These are phyloP conservation scores for Synanthedon formicaeformis DNA, from an alignment of 2,888 invertebrate genomes.

Conservation along the genomic window DNA sequence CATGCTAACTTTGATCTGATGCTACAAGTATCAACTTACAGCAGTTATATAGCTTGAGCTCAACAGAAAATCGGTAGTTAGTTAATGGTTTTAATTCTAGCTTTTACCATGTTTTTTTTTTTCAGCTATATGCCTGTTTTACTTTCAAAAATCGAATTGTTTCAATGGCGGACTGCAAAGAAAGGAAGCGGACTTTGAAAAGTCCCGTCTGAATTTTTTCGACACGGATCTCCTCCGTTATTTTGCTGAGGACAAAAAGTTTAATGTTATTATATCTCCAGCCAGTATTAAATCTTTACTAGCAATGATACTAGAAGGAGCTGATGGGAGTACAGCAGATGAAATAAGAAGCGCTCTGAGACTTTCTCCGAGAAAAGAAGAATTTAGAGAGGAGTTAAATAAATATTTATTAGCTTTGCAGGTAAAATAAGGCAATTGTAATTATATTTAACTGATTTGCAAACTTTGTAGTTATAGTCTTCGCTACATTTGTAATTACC, in stretches of 20 bases:
- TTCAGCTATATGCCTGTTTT: conserved; percentile 25
- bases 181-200: conserved; percentile 7
- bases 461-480: too few species aligned
- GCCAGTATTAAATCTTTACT: conserved; percentile 74
- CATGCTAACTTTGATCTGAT: too few species aligned
- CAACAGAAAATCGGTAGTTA: too few species aligned
- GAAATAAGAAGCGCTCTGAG: conserved; percentile 72
- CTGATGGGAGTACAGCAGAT: conserved; percentile 64
- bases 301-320: conserved; percentile 74
- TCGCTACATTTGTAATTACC: too few species aligned
- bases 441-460: too few species aligned
- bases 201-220: conserved; percentile 62
- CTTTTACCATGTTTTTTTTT: conserved; percentile 9
- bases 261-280: conserved; percentile 76
- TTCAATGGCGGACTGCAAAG: conserved; percentile 3
- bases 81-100: too few species aligned
- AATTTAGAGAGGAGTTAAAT: conserved; percentile 42
- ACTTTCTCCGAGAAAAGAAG: conserved; percentile 47
- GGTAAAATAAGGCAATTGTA: conserved; percentile 17
- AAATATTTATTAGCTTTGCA: conserved; percentile 31
- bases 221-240: conserved; percentile 67
- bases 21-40: too few species aligned
- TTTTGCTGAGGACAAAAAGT: conserved; percentile 36
- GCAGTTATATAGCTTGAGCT: too few species aligned
- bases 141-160: conserved; percentile 26